Base-by-base conservation (phyloP, 2,888 invertebrate species). In the Meliscaeva auricollis region DNA sequence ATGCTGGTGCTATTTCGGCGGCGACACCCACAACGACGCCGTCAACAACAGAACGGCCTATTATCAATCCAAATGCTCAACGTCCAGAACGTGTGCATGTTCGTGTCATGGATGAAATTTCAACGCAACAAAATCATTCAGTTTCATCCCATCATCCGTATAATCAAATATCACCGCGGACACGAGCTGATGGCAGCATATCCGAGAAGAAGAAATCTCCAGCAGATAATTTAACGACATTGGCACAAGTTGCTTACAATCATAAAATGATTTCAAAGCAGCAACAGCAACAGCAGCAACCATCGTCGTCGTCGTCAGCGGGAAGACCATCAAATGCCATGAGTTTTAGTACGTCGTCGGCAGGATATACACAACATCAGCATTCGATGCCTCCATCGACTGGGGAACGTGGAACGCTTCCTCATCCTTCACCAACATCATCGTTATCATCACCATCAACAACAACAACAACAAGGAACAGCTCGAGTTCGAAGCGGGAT, bases 21-120 rank as follows among this genome's bases (percentile, higher is more conserved):
- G 11, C 75, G 41, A 44, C 46, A 11, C 69, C 69, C 82, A 64
- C 88, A 87, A 20, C 74, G 44, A 50, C 46, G 13, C 64, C 69
- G 83, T 68, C 88, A 87, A 20, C 68, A 9, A 15, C 76, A 13
- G 91, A 91, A n/a, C 89, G 93, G 3, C 92, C 94, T 76, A 93
- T 94, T 15, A 94, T 94, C 88, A 93, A 93, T 80, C 93, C 93
- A 82, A 92, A 94, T 87, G 94, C 93, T 13, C 94, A 94, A 68
- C 91, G 94, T 52, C 94, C 94, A 11, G 94, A 94, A 89, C 91
- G 94, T 46, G 94, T 94, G 3, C 93, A 93, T 89, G 93, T 93
- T 3, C 93, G 94, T 85, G 91, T 93, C 17, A 89, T 92, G 66
- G 91, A 91, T 70, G 90, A 90, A 30, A 30, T 32, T 60, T 72